Conservation (phyloP, 1,140 invertebrate genomes). For the Aphidius gifuensis region DNA sequence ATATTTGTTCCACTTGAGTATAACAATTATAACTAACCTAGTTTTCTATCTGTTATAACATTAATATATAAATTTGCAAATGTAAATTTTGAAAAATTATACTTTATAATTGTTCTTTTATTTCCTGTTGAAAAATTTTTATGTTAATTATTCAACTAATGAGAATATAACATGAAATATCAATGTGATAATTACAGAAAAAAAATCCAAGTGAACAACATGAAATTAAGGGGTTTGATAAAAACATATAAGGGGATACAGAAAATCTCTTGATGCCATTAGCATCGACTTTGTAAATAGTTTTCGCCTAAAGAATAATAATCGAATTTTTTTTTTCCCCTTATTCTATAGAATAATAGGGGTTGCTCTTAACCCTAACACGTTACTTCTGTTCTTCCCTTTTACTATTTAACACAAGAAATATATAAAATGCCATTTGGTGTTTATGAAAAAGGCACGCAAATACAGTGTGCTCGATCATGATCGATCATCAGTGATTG, state of each 20-base stretch:
- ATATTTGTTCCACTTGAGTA: too few relatives aligned
- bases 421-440: too few relatives aligned
- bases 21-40: too few relatives aligned
- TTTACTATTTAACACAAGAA: too few relatives aligned
- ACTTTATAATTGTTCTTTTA: too few relatives aligned
- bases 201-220: conserved; percentile 28
- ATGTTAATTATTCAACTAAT: too few relatives aligned
- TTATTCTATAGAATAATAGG: conserved; percentile 16
- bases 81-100: too few relatives aligned
- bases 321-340: conserved; percentile 24
- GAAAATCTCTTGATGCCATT: conserved; percentile 50
- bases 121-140: too few relatives aligned
- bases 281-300: conserved; percentile 52
- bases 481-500: conserved; percentile 46
- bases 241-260: conserved; percentile 32
- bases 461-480: conserved; percentile 35
- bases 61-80: too few relatives aligned
- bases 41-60: too few relatives aligned
- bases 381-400: conserved; percentile 14
- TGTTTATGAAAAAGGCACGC: conserved; percentile 8
- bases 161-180: too few relatives aligned
- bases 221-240: conserved; percentile 20
- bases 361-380: conserved; percentile 26
- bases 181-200: too few relatives aligned
- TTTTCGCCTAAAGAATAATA: conserved; percentile 51